Conservation (phyloP, 2,113 vertebrate genomes). For the Chaetura pelagica region DNA sequence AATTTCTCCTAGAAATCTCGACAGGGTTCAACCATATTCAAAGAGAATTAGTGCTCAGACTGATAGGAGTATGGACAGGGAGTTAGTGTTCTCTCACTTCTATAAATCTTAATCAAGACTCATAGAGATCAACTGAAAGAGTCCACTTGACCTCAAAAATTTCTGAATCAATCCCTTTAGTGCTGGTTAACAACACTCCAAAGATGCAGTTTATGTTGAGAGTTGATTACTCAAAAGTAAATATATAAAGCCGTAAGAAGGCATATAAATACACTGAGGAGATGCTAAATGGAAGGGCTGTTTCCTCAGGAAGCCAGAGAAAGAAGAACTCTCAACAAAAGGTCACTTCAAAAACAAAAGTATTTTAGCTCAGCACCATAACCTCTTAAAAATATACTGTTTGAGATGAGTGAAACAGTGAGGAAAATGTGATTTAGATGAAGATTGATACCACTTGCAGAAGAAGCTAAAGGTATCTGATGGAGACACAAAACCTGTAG, state of each 20-base stretch:
- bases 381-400: background rate
- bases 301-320: background rate
- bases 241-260: background rate
- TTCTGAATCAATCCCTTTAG: background rate
- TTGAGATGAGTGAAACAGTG: background rate
- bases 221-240: slow-evolving; percentile 3
- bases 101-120: background rate
- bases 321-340: background rate
- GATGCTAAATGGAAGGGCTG: background rate
- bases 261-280: background rate
- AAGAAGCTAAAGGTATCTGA: background rate
- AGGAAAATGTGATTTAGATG: background rate
- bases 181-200: background rate
- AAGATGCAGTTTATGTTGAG: background rate
- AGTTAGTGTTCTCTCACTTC: background rate
- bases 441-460: background rate
- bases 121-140: background rate
- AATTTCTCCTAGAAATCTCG: background rate
- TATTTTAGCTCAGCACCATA: background rate
- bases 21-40: background rate
- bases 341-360: background rate
- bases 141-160: background rate
- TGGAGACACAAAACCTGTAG: background rate
- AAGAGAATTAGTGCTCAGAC: background rate
- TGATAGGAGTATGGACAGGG: background rate